These are phyloP conservation scores for Phenacoccus solenopsis DNA, from an alignment of 1,140 invertebrate genomes.

Conservation along the genomic window DNA sequence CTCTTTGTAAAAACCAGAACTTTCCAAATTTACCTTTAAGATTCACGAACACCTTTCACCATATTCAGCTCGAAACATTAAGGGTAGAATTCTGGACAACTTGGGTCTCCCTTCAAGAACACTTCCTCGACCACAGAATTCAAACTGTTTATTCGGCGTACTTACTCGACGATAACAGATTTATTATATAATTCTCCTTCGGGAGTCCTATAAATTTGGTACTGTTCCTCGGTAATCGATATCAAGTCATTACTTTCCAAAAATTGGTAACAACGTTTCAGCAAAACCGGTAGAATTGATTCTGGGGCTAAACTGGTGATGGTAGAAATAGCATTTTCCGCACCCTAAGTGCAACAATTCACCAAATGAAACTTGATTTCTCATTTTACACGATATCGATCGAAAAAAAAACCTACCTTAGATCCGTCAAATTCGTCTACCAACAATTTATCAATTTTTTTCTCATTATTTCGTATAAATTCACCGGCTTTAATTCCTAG, in stretches of 20 bases:
- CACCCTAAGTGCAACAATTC: constrained; percentile 31
- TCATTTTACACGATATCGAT: neutral
- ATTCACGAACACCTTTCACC: too few species aligned
- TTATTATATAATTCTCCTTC: constrained; percentile 87
- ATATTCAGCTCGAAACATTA: too few species aligned
- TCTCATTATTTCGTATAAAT: constrained; percentile 26
- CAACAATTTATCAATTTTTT: constrained; percentile 44
- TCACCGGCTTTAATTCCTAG: constrained; percentile 19
- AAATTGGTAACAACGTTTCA: constrained; percentile 18
- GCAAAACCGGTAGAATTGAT: constrained; percentile 18
- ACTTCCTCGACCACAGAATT: too few species aligned
- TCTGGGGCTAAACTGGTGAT: constrained; percentile 50
- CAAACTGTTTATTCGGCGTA: too few species aligned
- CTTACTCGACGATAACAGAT: constrained; percentile 66
- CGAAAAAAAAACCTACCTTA: constrained; percentile 38
- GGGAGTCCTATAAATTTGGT: constrained; percentile 75
- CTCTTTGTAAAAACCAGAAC: too few species aligned
- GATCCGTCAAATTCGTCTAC: constrained; percentile 44
- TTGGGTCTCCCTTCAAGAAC: too few species aligned
- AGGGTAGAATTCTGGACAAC: too few species aligned
- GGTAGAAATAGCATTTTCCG: constrained; percentile 50
- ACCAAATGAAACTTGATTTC: neutral
- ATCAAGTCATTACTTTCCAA: constrained; percentile 37
- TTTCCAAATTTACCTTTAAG: too few species aligned
- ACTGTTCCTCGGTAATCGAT: constrained; percentile 65